phyloP scores from a whole-genome alignment of 2,888 invertebrate genomes.

The Cephus runcator region DNA sequence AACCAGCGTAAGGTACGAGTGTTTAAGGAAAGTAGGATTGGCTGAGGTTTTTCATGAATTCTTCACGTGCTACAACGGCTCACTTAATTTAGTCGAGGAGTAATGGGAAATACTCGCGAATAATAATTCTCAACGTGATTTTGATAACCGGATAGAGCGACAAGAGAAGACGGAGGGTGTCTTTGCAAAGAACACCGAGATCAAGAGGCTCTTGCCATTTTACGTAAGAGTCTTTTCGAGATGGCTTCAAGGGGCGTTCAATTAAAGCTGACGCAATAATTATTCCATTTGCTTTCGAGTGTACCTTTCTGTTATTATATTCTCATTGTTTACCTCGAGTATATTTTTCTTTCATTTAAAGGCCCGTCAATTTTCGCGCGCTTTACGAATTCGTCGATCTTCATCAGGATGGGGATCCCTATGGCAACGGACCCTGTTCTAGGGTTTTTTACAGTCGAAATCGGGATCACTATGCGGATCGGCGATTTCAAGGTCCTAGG shows the following conservation, averaged over 20 bases:
- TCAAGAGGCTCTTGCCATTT: not conserved
- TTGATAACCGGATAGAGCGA: not conserved
- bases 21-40: not conserved
- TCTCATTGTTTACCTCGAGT: not conserved
- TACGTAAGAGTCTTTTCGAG: not conserved
- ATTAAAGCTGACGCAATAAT: not conserved
- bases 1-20: not conserved
- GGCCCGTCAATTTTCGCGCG: constrained; percentile 85
- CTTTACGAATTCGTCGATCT: constrained; percentile 90
- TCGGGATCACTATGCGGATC: constrained; percentile 74
- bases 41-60: not conserved
- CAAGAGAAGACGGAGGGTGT: not conserved
- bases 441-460: constrained; percentile 78
- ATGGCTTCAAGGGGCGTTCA: not conserved
- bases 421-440: constrained; percentile 80
- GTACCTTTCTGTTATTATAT: not conserved
- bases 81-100: not conserved
- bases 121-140: not conserved
- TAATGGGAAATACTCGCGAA: not conserved
- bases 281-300: not conserved
- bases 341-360: constrained; percentile 56
- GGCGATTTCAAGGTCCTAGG: constrained; percentile 81
- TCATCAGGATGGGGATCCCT: constrained; percentile 85
- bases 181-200: not conserved
- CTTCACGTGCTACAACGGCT: not conserved